A percentile compares a stretch with the other conserved stretches of the same genome.
Conservation (phyloP, 2,888 invertebrate genomes). For the Habrosyne pyritoides region DNA sequence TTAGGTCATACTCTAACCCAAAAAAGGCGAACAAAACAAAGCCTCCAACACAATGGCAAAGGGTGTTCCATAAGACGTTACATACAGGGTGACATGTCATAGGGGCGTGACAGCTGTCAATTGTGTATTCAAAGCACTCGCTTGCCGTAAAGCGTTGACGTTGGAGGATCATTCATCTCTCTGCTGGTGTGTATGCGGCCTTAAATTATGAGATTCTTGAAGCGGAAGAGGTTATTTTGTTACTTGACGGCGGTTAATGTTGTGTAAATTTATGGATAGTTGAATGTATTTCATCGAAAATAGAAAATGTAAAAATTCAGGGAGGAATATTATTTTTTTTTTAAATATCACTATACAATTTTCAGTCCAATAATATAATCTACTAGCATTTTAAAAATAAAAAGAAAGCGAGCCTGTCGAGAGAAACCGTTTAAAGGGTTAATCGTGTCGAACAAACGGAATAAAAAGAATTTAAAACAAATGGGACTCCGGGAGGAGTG, state of each 20-base stretch:
- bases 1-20: background rate
- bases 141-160: background rate
- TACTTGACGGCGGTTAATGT: background rate
- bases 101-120: slow-evolving; percentile 26
- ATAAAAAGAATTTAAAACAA: too few species aligned
- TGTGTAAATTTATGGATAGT: background rate
- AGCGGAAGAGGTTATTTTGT: background rate
- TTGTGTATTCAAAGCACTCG: slow-evolving; percentile 28
- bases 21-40: background rate
- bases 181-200: background rate
- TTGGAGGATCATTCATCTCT: background rate
- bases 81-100: slow-evolving; percentile 14
- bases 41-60: background rate
- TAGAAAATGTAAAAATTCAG: too few species aligned
- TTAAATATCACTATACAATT: too few species aligned
- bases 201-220: background rate
- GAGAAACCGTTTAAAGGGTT: too few species aligned
- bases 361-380: too few species aligned
- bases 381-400: too few species aligned
- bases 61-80: slow-evolving; percentile 15
- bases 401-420: too few species aligned
- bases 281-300: background rate
- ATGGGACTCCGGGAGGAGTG: too few species aligned
- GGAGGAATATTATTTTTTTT: too few species aligned
- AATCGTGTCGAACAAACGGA: too few species aligned